Evolutionary conservation across 2,888 invertebrate species (phyloP), one percentile per base, ranked within the genome.

Genomic region (Thecophora atra): DNA sequence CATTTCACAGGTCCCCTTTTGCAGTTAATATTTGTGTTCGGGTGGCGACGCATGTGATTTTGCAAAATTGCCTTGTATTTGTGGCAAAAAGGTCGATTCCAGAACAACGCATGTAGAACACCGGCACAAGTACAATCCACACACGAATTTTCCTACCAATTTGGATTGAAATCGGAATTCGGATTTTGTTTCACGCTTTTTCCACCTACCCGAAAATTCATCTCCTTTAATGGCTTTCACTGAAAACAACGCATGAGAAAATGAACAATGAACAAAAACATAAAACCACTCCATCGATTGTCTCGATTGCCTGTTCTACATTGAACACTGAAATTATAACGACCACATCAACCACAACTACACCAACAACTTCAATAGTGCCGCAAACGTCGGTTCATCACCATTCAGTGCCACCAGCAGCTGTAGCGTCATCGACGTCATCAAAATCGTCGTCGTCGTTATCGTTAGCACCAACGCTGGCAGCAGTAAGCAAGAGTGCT

Each of bases 261-360:
- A 81, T 79, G 79, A 82, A 80, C 83, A 81, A 83, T 84, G 84
- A 83, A 84, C 68, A 76, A 70, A 72, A 71, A 69, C 54, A 66
- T 71, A 69, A 70, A 75, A 62, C 62, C 56, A 65, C 65, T 70
- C 44, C 75, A 71, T 74, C 77, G 68, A 83, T 83, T 76, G 84
- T 83, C 63, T 83, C 83, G 19, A 83, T 83, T 78, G 84, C 84
- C 72, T 79, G 82, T 71, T 81, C 81, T 37, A 81, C 82, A 70
- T 76, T 84, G 71, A 82, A 82, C 73, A 83, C 83, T 74, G 81
- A 83, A 70, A 83, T 83, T 51, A 82, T 82, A 64, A 83, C 84
- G 47, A 83, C 84, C 7, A 83, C 84, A 74, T 82, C 81, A 62
- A 83, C 84, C 30, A 84, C 81, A 70, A 84, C 83, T 15, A 84